Evolutionary conservation across 2,888 invertebrate species (phyloP), one percentile per base, ranked within the genome.

Genomic region (Marronus borbonicus): DNA sequence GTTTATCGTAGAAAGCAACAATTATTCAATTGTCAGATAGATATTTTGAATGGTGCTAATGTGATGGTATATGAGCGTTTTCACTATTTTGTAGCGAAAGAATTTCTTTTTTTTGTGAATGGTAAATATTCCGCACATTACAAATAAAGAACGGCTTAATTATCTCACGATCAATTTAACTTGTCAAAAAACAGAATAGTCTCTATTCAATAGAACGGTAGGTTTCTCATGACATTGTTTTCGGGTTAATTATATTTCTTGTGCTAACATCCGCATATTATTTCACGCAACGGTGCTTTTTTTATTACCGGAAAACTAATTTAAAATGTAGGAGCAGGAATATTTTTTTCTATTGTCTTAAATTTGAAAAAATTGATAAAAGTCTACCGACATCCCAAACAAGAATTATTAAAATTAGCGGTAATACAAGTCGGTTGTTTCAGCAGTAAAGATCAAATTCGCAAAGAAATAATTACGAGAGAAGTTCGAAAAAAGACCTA

Each of bases 121-220:
- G 62, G 75, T 75, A 75, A 74, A 74, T 49, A 64, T 64, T 44
- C 44, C 64, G 44, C 64, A 75, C 60, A 17, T 24, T 24, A 2
- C 24, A 74, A 60, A 74, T 20, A 44, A 44, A 24, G 49, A 20
- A 64, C 62, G 49, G 62, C 28, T 75, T 75, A 75, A 75, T 75
- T 75, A 75, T 64, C 75, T 28, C 64, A 75, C 60, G 64, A 44
- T 62, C 24, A 74, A 74, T 74, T 74, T 75, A 75, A 75, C 50
- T 44, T 62, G 50, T 64, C 50, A 75, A 64, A 75, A 75, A 68
- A 68, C 49, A 68, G 49, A 24, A 36, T 44, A 28, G 49, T 68
- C 28, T 50, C 68, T 28, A 68, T 50, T 68, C 50, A 68, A 68
- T 20, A 68, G 68, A 68, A 68, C 50, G 49, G 50, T 28, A 24